Percentiles rank a stretch among this genome's conserved stretches.
These are phyloP conservation scores for Malaclemys terrapin DNA, from an alignment of 2,113 vertebrate species.

Conservation along the genomic window DNA sequence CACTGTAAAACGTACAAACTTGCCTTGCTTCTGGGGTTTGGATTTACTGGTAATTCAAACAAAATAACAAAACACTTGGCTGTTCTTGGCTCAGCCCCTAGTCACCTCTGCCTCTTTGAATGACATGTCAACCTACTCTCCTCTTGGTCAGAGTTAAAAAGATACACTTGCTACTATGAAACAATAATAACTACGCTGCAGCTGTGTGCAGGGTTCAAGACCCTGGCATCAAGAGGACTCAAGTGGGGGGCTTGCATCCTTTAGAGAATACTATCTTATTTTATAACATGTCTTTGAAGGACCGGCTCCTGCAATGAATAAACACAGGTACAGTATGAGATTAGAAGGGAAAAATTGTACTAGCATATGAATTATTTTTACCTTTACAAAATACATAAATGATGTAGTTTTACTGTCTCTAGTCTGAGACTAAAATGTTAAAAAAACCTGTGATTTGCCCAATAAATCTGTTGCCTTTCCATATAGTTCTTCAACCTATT, in stretches of 20 bases:
- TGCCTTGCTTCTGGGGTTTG: neutral
- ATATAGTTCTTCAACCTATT: neutral
- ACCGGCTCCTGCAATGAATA: neutral
- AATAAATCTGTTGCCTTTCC: neutral
- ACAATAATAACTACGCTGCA: neutral
- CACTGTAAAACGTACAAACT: rapidly evolving
- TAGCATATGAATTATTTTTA: neutral
- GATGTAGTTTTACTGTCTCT: neutral
- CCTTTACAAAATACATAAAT: neutral
- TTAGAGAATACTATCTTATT: neutral
- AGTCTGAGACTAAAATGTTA: neutral
- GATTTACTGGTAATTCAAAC: neutral
- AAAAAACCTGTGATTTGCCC: neutral
- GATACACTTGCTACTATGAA: rapidly evolving
- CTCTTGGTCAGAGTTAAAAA: rapidly evolving
- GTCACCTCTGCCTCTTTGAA: neutral
- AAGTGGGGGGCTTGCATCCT: neutral
- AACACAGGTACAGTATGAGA: neutral
- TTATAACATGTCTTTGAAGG: neutral
- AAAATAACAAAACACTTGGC: neutral
- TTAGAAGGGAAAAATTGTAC: neutral
- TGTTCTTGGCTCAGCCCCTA: neutral
- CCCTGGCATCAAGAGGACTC: neutral
- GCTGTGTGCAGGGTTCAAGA: neutral
- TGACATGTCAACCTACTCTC: rapidly evolving